Evolutionary conservation across 2,113 vertebrate species (phyloP).

Genomic region (Ondatra zibethicus): DNA sequence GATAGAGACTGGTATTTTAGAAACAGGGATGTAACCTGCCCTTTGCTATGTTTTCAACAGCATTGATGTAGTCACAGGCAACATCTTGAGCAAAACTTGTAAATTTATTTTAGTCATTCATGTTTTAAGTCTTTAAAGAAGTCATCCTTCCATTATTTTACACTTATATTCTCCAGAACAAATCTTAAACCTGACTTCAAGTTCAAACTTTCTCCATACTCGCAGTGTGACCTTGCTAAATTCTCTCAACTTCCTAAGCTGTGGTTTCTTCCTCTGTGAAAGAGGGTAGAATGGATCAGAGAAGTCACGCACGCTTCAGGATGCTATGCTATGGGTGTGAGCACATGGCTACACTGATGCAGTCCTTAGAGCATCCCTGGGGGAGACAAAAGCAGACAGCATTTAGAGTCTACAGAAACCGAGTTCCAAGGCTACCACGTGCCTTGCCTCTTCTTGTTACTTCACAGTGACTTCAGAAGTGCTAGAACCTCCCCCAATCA

Average conservation of each 20-base stretch:
- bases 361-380: background rate
- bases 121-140: background rate
- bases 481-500: background rate
- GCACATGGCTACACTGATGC: background rate
- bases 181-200: slow-evolving; percentile 26
- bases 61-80: background rate
- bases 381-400: background rate
- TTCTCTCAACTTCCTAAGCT: background rate
- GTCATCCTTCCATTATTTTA: background rate
- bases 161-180: slow-evolving; percentile 8
- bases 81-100: background rate
- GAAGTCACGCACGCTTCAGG: background rate
- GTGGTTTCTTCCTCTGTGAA: slow-evolving; percentile 15
- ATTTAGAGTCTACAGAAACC: slow-evolving; percentile 1
- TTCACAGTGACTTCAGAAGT: background rate
- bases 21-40: background rate
- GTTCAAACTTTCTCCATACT: background rate
- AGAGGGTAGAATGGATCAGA: background rate
- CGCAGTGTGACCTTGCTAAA: background rate
- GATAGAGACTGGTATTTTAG: background rate
- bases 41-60: background rate
- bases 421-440: background rate
- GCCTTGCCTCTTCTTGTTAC: background rate
- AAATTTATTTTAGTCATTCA: background rate
- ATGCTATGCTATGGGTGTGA: background rate